Evolutionary conservation across 37 sponge, comb jelly and placozoan genomes (phyloP).

Genomic region (Hexactinellida sp.): DNA sequence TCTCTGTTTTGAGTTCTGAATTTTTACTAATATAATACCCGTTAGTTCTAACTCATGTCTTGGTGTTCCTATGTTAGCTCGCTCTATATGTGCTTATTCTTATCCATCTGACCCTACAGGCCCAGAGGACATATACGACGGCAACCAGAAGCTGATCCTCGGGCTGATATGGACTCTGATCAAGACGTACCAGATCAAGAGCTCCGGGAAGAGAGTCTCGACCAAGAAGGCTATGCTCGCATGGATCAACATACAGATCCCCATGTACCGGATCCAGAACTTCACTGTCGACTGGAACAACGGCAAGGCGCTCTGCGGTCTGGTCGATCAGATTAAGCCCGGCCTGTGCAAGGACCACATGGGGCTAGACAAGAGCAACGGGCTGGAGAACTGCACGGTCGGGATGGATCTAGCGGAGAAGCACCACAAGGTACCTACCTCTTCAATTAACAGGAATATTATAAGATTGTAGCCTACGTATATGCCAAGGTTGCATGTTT

Average conservation of each 20-base stretch:
- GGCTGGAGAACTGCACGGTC: slow-evolving; percentile 49
- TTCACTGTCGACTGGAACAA: slow-evolving; percentile 85
- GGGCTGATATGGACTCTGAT: slow-evolving; percentile 92
- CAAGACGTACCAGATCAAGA: slow-evolving; percentile 64
- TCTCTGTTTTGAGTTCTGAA: no score
- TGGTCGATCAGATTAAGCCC: slow-evolving; percentile 56
- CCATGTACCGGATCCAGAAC: slow-evolving; percentile 45
- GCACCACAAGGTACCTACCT: slow-evolving; percentile 20
- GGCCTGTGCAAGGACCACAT: slow-evolving; percentile 60
- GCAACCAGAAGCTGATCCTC: slow-evolving; percentile 74
- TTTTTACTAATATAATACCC: no score
- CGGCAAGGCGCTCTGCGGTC: slow-evolving; percentile 63
- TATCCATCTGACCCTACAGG: slow-evolving; percentile 53
- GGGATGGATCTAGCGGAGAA: slow-evolving; percentile 67
- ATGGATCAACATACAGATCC: slow-evolving; percentile 63
- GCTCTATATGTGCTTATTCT: no score
- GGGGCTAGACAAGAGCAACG: slow-evolving; percentile 31
- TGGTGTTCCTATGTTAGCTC: no score
- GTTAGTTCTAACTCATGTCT: no score
- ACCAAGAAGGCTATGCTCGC: slow-evolving; percentile 72
- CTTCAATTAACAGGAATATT: neutral
- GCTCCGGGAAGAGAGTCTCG: slow-evolving; percentile 45
- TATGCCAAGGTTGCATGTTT: no score
- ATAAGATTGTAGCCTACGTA: no score
- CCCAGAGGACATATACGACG: slow-evolving; percentile 69